These are phyloP conservation scores for Panurus biarmicus DNA, from an alignment of 2,113 vertebrate species.

Conservation along the genomic window DNA sequence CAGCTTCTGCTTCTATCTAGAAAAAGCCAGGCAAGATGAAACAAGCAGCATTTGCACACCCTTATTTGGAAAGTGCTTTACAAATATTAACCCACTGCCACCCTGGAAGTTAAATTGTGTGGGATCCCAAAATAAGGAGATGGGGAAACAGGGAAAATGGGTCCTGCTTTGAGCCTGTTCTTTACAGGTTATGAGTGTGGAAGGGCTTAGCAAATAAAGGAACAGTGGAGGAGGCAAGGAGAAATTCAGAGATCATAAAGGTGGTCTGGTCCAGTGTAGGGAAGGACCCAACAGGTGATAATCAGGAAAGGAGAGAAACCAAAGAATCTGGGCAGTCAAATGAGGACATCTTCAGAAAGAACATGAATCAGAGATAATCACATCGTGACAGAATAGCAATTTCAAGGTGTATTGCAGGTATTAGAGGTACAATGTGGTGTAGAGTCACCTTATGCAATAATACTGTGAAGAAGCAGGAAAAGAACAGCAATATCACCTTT, in stretches of 20 bases:
- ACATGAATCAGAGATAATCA: rapidly evolving
- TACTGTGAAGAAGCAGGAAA: neutral
- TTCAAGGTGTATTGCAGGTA: neutral
- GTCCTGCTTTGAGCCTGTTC: neutral
- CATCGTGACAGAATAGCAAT: rapidly evolving
- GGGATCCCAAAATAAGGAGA: neutral
- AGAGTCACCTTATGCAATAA: neutral
- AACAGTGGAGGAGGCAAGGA: neutral
- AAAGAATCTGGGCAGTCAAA: neutral
- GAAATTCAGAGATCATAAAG: neutral
- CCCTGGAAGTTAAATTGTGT: neutral
- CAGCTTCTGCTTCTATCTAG: neutral
- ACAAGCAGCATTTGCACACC: neutral
- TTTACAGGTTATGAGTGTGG: neutral
- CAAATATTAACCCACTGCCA: neutral
- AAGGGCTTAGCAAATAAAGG: neutral
- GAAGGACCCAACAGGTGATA: neutral
- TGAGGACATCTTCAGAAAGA: neutral
- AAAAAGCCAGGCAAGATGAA: neutral
- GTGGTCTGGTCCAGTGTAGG: neutral
- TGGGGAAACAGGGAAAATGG: neutral
- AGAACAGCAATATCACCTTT: neutral
- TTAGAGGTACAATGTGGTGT: neutral
- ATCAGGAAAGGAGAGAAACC: neutral
- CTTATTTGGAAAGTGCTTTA: neutral